Conservation (phyloP, 2,888 invertebrate species). For the Tineola bisselliella region DNA sequence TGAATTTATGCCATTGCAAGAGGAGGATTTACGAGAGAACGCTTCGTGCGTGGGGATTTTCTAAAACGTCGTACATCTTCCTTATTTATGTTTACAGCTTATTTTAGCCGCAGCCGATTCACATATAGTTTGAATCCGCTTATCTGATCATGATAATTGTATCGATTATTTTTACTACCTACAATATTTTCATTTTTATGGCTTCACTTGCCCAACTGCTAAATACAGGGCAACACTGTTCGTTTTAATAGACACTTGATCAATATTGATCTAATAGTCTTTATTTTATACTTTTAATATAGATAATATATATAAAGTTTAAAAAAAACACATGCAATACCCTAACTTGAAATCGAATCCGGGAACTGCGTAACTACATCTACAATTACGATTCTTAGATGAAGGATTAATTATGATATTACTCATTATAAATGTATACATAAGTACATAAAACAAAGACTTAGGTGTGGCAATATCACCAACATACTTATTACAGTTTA, state of each 20-base stretch:
- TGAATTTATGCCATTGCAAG: slow-evolving; percentile 52
- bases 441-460: slow-evolving; percentile 17
- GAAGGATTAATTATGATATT: not conserved
- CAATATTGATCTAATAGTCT: no score
- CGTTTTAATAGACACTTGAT: no score
- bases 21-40: slow-evolving; percentile 46
- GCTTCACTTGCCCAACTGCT: not conserved
- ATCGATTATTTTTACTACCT: not conserved
- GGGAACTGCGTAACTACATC: no score
- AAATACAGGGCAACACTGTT: no score
- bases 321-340: no score
- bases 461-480: slow-evolving; percentile 56
- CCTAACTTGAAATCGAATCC: no score
- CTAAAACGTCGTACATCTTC: slow-evolving; percentile 60
- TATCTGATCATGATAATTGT: slow-evolving; percentile 47
- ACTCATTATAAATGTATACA: not conserved
- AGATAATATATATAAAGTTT: no score
- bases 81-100: slow-evolving; percentile 66
- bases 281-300: no score
- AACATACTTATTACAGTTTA: slow-evolving; percentile 27
- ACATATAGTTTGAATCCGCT: slow-evolving; percentile 58
- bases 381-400: no score
- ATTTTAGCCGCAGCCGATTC: slow-evolving; percentile 45
- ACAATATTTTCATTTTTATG: not conserved
- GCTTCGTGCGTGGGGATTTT: slow-evolving; percentile 58